These are phyloP conservation scores for Cyprinella venusta DNA, from an alignment of 2,797 vertebrate genomes.

Conservation along the genomic window DNA sequence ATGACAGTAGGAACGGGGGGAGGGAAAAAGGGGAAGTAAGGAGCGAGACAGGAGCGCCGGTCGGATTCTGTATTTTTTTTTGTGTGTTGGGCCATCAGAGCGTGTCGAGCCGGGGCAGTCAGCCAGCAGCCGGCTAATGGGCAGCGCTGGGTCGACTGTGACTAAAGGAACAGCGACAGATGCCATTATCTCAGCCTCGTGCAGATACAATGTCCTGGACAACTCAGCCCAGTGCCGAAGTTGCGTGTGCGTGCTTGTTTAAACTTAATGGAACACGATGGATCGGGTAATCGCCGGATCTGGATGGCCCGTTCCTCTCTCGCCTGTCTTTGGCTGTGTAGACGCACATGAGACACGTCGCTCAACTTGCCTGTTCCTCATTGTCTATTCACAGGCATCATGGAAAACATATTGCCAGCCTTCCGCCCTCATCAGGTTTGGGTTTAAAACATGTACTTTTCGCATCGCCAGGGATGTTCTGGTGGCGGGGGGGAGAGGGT, in stretches of 20 bases:
- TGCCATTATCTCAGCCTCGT: constrained; percentile 80
- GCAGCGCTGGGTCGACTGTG: constrained; percentile 70
- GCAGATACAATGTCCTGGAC: constrained; percentile 74
- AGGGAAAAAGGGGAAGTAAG: constrained; percentile 46
- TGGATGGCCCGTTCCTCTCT: constrained; percentile 72
- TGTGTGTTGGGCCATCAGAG: constrained; percentile 73
- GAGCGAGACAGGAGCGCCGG: constrained; percentile 62
- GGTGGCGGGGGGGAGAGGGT: constrained; percentile 68
- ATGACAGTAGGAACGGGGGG: constrained; percentile 50
- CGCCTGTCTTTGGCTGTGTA: constrained; percentile 59
- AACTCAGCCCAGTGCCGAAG: constrained; percentile 54
- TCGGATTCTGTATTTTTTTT: constrained; percentile 70
- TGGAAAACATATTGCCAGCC: constrained; percentile 70
- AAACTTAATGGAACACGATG: constrained; percentile 77
- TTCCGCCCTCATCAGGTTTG: constrained; percentile 68
- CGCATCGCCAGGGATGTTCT: constrained; percentile 75
- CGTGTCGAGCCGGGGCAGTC: constrained; percentile 65
- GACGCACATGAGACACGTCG: constrained; percentile 59
- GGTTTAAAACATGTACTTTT: constrained; percentile 76
- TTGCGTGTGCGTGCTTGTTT: constrained; percentile 60
- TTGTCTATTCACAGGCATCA: constrained; percentile 72
- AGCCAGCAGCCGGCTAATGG: constrained; percentile 79
- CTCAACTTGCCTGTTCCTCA: constrained; percentile 63
- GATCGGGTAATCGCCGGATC: constrained; percentile 76
- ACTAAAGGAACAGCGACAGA: constrained; percentile 80